A percentile compares a stretch with the other conserved stretches of the same genome.
Evolutionary conservation across 2,113 vertebrate species (phyloP).

Genomic region (Hyla sarda): DNA sequence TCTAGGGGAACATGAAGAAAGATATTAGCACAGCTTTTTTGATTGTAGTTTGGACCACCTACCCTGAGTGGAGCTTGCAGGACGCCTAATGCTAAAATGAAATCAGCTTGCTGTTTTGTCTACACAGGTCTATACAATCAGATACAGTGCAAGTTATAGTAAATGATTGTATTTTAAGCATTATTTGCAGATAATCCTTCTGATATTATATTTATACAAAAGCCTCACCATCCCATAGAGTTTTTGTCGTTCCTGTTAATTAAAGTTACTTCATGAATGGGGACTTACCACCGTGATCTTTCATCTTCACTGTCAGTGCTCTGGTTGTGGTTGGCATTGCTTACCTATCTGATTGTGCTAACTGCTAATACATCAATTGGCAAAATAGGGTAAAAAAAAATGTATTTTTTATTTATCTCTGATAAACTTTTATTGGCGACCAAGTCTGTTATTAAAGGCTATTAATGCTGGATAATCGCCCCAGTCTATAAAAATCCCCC

Average conservation of each 20-base stretch:
- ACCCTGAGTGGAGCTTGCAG: constrained; percentile 53
- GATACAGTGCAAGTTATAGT: constrained; percentile 27
- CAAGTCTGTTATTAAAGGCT: constrained; percentile 71
- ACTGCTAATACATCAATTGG: constrained; percentile 70
- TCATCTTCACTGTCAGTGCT: constrained; percentile 61
- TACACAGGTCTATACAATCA: constrained; percentile 23
- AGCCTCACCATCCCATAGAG: constrained; percentile 61
- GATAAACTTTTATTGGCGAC: constrained; percentile 67
- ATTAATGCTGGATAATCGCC: constrained; percentile 74
- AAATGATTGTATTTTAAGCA: constrained; percentile 57
- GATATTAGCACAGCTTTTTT: constrained; percentile 38
- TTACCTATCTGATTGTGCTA: constrained; percentile 65
- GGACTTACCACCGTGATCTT: constrained; percentile 62
- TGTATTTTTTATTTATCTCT: constrained; percentile 65
- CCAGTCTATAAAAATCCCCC: constrained; percentile 69
- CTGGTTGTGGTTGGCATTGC: constrained; percentile 67
- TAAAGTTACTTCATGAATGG: constrained; percentile 57
- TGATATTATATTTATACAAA: constrained; percentile 53
- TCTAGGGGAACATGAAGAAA: constrained; percentile 23
- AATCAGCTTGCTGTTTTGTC: constrained; percentile 32
- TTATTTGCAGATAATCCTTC: constrained; percentile 57
- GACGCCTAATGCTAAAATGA: constrained; percentile 9
- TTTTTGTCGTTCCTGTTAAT: constrained; percentile 62
- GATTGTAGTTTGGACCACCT: constrained; percentile 52
- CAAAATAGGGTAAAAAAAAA: constrained; percentile 72